Percentiles rank a stretch among this genome's conserved stretches.
Conservation (phyloP, 2,888 invertebrate species). For the Chrysodeixis includens region DNA sequence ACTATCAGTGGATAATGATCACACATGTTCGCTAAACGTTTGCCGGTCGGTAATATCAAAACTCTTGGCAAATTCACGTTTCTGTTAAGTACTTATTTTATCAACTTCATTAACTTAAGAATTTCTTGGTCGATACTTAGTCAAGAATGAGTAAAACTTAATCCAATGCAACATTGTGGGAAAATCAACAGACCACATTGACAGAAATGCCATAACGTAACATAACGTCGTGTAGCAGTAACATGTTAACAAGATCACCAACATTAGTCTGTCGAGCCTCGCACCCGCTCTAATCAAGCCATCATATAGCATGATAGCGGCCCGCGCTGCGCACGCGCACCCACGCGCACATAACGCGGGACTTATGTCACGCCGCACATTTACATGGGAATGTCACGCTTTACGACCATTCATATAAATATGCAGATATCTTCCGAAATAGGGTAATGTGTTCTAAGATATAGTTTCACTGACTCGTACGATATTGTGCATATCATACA, state of each 20-base stretch:
- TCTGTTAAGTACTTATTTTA: no score
- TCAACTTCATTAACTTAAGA: no score
- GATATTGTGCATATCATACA: neutral
- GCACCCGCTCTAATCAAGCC: neutral
- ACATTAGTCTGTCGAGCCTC: neutral
- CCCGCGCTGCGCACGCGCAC: constrained; percentile 16
- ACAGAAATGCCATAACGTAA: neutral
- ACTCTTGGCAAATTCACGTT: no score
- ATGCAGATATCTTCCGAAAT: constrained; percentile 30
- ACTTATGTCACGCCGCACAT: constrained; percentile 14
- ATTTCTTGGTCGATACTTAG: no score
- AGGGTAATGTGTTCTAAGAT: neutral
- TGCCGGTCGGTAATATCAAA: no score
- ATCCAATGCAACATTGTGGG: neutral
- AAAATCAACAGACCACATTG: neutral
- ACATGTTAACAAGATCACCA: neutral
- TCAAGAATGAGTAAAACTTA: no score
- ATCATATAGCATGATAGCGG: constrained; percentile 6
- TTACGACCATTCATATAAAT: constrained; percentile 18
- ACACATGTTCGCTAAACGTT: no score
- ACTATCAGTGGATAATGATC: no score
- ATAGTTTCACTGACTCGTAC: neutral
- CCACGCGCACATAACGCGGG: constrained; percentile 9
- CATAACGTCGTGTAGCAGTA: neutral
- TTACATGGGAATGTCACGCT: constrained; percentile 18